phyloP scores from a whole-genome alignment of 2,888 invertebrate genomes.

The Nomada ferruginata region DNA sequence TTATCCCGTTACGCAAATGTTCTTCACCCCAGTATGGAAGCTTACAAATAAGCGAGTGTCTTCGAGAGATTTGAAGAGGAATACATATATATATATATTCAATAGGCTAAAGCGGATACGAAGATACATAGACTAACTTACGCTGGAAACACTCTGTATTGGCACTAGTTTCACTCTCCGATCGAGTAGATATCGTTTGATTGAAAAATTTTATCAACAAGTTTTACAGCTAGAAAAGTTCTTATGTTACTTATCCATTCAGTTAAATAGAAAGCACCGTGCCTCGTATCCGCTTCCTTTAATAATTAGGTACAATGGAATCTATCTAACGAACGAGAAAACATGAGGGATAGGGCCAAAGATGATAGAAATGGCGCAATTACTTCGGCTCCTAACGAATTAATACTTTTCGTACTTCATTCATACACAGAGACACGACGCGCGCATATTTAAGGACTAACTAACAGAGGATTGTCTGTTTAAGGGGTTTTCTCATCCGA shows the following conservation, averaged over 20 bases:
- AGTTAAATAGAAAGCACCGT: background rate
- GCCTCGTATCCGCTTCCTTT: constrained; percentile 36
- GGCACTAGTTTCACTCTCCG: constrained; percentile 29
- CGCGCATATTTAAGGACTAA: constrained; percentile 73
- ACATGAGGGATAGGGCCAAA: background rate
- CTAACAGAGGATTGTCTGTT: constrained; percentile 79
- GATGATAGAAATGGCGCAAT: constrained; percentile 27
- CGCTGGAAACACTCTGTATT: constrained; percentile 16
- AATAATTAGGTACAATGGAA: background rate
- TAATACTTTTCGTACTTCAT: constrained; percentile 79
- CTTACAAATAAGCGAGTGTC: constrained; percentile 1
- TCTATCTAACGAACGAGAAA: constrained; percentile 34
- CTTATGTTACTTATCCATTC: background rate
- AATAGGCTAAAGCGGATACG: constrained; percentile 21
- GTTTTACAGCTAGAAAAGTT: background rate
- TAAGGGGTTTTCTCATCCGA: constrained; percentile 76
- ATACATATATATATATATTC: background rate
- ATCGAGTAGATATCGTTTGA: background rate
- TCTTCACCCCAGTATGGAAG: background rate
- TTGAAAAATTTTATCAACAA: background rate
- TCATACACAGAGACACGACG: constrained; percentile 69
- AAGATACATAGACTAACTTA: background rate
- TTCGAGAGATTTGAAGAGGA: constrained; percentile 20
- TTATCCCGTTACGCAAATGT: background rate
- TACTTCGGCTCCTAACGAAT: constrained; percentile 72